Base-by-base conservation (phyloP, 2,888 invertebrate species). In the Leptopilina drosophilae region DNA sequence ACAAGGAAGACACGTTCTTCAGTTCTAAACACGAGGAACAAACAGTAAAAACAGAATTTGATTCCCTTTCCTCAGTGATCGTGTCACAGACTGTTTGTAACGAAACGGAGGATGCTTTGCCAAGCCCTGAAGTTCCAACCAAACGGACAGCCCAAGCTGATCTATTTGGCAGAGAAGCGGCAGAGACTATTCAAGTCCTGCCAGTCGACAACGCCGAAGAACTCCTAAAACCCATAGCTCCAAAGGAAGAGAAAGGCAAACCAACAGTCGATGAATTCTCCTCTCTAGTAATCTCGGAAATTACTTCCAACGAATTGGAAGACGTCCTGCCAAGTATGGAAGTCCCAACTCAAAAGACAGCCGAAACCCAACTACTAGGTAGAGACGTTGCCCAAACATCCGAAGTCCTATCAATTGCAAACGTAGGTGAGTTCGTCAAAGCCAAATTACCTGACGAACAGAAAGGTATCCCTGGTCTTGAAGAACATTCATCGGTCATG, bases 361-460 rank as follows among this genome's bases (percentile, higher is more conserved):
- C 90, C 11, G 85, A 86, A 80, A 87, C 91, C 20, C 84, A 82
- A 46, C 78, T 90, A 5, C 80, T 80, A 0, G 89, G 91, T 8
- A 88, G 91, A 85, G 92, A 92, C 84, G 88, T 91, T 73, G 92
- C 92, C 8, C 89, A 92, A 86, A 91, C 91, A 67, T 86, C 89
- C 33, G 91, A 92, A 86, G 87, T 93, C 3, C 79, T 89, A 15
- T 82, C 87, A 76, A 82, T 85, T 14, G 78, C 81, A n/a, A 87
- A 81, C 40, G 84, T 86, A 0, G 91, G 89, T 82, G 88, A 89
- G 67, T 84, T 84, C 87, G 89, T 53, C 81, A 86, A 81, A 85
- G 85, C 77, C 83, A 67, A 78, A 76, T 73, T 78, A 64, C 87
- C 87, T 7, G 80, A 84, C 40, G 78, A 82, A 40, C 86, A 87